These are phyloP conservation scores for Grallaria varia DNA, from an alignment of 2,113 vertebrate species.

Conservation along the genomic window DNA sequence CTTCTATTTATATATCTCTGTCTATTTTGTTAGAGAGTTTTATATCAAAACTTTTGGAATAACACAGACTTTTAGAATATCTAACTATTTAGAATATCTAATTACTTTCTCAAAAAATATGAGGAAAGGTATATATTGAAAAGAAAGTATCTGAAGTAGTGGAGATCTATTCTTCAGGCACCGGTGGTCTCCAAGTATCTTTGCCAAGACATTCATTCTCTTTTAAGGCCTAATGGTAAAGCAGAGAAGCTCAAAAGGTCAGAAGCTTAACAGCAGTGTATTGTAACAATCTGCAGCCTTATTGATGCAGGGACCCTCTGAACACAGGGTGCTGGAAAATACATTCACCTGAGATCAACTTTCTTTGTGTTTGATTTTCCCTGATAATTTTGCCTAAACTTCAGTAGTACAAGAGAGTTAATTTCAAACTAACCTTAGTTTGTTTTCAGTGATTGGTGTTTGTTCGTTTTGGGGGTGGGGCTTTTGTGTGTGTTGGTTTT, in stretches of 20 bases:
- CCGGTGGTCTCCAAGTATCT: neutral
- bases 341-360: neutral
- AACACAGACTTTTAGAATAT: neutral
- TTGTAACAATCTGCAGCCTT: neutral
- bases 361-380: neutral
- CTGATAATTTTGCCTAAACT: neutral
- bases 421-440: neutral
- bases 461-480: neutral
- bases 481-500: neutral
- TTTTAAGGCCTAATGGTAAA: neutral
- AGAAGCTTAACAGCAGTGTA: neutral
- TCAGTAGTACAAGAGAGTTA: neutral
- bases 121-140: neutral
- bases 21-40: neutral
- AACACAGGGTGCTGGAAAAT: neutral
- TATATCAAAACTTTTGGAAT: neutral
- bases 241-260: neutral
- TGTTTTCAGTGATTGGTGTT: neutral
- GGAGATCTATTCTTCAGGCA: neutral
- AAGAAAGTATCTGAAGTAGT: neutral
- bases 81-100: neutral
- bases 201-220: neutral
- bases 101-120: neutral
- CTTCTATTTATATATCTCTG: neutral
- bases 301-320: neutral